phyloP scores from a whole-genome alignment of 2,888 invertebrate genomes.

The Cheilosia vulpina region DNA sequence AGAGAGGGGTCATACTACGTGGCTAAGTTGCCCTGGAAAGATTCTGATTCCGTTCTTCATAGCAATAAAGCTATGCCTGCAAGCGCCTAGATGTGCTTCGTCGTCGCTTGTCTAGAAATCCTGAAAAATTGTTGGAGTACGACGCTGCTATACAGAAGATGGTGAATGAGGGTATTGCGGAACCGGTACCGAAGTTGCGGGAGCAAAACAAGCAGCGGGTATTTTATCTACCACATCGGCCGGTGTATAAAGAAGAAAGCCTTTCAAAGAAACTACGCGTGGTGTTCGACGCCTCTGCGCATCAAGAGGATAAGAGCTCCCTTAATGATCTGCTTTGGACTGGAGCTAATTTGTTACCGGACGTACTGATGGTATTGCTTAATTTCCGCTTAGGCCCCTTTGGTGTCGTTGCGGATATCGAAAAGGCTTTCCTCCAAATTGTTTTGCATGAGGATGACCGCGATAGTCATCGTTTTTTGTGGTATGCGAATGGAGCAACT shows the following conservation, averaged over 20 bases:
- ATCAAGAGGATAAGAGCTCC: neutral
- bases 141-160: conserved; percentile 13
- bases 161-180: neutral
- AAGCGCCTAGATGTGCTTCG: neutral
- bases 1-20: too few relatives aligned
- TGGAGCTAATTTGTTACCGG: conserved; percentile 27
- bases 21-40: too few relatives aligned
- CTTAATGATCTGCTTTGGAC: conserved; percentile 27
- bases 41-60: too few relatives aligned
- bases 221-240: conserved; percentile 23
- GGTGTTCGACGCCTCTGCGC: conserved; percentile 28
- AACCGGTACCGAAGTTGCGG: neutral
- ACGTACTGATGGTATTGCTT: conserved; percentile 8
- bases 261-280: conserved; percentile 15
- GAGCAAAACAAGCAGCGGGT: neutral
- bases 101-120: conserved; percentile 16
- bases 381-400: conserved; percentile 19
- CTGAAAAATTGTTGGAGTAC: conserved; percentile 4
- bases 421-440: conserved; percentile 19
- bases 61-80: neutral
- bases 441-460: neutral
- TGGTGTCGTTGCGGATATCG: conserved; percentile 19
- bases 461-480: conserved; percentile 23
- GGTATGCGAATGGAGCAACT: neutral
- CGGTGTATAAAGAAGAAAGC: conserved; percentile 23